Conservation (phyloP, 2,888 invertebrate species). For the Oligia latruncula region DNA sequence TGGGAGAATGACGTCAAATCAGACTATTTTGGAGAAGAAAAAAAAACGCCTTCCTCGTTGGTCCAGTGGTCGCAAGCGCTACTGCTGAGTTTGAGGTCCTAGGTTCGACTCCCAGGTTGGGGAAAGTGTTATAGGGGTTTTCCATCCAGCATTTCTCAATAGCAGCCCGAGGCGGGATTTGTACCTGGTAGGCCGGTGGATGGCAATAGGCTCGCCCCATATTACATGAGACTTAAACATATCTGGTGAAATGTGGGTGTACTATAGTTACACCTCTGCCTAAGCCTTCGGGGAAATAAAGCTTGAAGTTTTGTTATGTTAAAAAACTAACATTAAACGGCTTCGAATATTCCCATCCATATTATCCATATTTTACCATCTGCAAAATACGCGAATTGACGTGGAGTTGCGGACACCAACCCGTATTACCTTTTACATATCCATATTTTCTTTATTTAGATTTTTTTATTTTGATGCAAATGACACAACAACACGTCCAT, state of each 20-base stretch:
- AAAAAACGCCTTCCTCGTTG: background rate
- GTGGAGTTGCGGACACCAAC: too few species aligned
- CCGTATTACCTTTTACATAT: too few species aligned
- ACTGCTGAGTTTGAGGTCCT: background rate
- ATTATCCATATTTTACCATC: background rate
- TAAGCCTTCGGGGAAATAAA: background rate
- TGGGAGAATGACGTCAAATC: conserved; percentile 23
- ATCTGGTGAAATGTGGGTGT: background rate
- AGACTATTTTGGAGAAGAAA: background rate
- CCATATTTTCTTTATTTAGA: too few species aligned
- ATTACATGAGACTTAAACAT: background rate
- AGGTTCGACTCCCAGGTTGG: background rate
- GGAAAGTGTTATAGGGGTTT: background rate
- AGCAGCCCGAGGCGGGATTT: background rate
- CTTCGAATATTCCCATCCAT: background rate
- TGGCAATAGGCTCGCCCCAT: background rate
- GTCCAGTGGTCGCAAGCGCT: background rate
- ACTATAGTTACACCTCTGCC: background rate
- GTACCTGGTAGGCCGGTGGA: background rate
- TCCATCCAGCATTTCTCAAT: background rate
- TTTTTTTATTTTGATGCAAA: background rate
- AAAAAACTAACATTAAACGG: background rate
- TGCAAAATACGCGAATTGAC: too few species aligned
- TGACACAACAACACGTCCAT: background rate
- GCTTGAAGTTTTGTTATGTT: background rate